Conservation (phyloP, 2,113 vertebrate genomes). For the Toxotes chatareus region DNA sequence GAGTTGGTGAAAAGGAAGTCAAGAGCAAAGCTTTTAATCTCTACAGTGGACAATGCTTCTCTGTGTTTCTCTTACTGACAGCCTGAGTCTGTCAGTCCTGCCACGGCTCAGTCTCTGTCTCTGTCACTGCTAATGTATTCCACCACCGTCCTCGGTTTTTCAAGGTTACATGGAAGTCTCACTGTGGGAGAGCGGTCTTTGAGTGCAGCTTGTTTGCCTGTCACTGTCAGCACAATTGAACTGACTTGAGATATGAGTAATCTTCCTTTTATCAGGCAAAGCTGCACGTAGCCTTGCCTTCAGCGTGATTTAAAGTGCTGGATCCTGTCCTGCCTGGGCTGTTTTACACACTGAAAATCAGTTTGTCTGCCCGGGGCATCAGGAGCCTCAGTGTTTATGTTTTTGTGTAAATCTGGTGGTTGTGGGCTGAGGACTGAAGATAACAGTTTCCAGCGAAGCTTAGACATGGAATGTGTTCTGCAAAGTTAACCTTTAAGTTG, state of each 20-base stretch:
- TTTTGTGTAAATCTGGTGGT: conserved; percentile 40
- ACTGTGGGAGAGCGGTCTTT: conserved; percentile 51
- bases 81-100: conserved; percentile 59
- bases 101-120: conserved; percentile 38
- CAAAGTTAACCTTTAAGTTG: conserved; percentile 37
- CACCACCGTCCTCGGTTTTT: conserved; percentile 40
- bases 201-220: conserved; percentile 37
- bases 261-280: conserved; percentile 31
- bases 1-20: conserved; percentile 73
- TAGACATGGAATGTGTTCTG: conserved; percentile 59
- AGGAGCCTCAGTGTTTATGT: conserved; percentile 44
- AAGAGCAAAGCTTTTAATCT: conserved; percentile 83
- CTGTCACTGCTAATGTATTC: conserved; percentile 61
- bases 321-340: not conserved
- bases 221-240: conserved; percentile 49
- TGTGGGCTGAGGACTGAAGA: conserved; percentile 40
- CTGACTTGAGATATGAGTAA: conserved; percentile 28
- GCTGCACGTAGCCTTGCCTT: conserved; percentile 1
- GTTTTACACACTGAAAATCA: not conserved
- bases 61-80: conserved; percentile 55
- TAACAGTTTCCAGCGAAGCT: conserved; percentile 61
- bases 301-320: conserved; percentile 23
- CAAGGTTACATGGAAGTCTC: conserved; percentile 69
- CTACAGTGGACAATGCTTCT: conserved; percentile 66
- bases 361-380: conserved; percentile 11